Conservation (phyloP, 2,113 vertebrate genomes). For the Hyaena hyaena region DNA sequence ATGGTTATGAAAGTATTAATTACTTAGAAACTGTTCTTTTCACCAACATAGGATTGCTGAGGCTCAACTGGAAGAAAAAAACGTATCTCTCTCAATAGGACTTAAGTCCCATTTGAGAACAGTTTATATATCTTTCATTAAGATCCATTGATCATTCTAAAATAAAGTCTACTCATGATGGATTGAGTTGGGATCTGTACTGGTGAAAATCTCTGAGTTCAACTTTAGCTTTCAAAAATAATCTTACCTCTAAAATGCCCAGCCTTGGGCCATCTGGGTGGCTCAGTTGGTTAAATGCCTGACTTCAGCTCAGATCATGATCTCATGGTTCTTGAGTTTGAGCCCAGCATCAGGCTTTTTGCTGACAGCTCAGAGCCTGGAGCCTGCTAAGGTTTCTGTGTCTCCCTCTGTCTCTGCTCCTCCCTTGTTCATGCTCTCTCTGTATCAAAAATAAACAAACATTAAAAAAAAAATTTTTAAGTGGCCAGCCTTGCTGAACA, state of each 20-base stretch:
- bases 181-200: neutral
- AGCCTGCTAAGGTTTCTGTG: no score
- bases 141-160: neutral
- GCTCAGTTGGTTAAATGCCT: no score
- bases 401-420: no score
- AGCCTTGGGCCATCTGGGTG: neutral
- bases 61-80: conserved; percentile 11
- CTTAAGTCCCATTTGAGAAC: neutral
- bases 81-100: neutral
- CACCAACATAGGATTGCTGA: neutral
- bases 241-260: neutral
- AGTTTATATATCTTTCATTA: neutral
- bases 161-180: neutral
- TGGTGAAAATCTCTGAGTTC: neutral
- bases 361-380: no score
- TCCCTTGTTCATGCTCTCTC: no score
- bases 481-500: neutral
- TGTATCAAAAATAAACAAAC: no score
- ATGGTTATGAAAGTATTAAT: neutral
- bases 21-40: neutral
- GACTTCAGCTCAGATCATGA: no score
- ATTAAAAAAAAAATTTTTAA: no score
- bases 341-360: no score
- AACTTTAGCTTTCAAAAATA: conserved; percentile 18
- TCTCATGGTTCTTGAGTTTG: no score